Evolutionary conservation across 2,797 vertebrate genomes (phyloP).

Genomic region (Phoeniculus purpureus): DNA sequence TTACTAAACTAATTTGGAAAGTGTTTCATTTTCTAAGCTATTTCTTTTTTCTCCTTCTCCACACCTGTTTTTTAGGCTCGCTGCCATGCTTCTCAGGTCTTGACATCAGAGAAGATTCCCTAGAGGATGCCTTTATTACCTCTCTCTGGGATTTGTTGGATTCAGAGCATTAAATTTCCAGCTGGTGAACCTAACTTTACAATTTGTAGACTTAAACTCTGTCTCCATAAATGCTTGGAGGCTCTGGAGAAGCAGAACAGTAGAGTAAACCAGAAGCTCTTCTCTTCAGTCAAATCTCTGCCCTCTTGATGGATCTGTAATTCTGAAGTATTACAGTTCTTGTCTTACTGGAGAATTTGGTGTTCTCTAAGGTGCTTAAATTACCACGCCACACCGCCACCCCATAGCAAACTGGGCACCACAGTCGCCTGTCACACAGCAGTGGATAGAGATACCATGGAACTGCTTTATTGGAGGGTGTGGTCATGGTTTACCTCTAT

Average conservation of each 20-base stretch:
- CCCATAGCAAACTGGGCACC: background rate
- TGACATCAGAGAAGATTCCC: slow-evolving; percentile 88
- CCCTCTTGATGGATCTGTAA: background rate
- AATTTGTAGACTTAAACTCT: background rate
- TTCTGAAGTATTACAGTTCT: background rate
- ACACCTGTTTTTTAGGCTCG: slow-evolving; percentile 76
- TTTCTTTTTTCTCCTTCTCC: background rate
- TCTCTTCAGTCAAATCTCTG: background rate
- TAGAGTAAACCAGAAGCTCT: background rate
- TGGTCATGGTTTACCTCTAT: background rate
- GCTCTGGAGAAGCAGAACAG: background rate
- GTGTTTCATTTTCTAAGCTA: background rate
- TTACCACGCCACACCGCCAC: background rate
- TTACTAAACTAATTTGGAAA: background rate
- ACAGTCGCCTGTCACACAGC: background rate
- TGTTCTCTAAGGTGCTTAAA: background rate
- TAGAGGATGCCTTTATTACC: slow-evolving; percentile 72
- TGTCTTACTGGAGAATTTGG: background rate
- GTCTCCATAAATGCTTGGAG: background rate
- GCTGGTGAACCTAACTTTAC: background rate
- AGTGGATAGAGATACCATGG: background rate
- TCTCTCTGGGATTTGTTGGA: background rate
- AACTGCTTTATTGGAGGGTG: background rate
- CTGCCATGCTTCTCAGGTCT: slow-evolving; percentile 81
- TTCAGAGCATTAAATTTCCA: background rate